Percentiles rank a stretch among this genome's conserved stretches.
Evolutionary conservation across 2,113 vertebrate species (phyloP).

Genomic region (Gobiocypris rarus): DNA sequence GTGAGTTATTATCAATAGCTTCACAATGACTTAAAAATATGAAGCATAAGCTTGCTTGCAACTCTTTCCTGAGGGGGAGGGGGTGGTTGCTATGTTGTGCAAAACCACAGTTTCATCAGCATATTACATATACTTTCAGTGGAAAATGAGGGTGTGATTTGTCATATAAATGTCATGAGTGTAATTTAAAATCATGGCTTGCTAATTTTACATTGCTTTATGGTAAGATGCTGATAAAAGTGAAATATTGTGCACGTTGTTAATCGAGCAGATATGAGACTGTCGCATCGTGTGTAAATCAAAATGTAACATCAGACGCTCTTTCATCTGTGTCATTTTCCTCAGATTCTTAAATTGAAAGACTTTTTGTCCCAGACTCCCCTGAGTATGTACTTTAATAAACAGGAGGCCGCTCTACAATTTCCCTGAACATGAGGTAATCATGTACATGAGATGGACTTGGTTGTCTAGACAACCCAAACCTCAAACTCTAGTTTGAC

Average conservation of each 20-base stretch:
- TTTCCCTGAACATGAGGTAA: conserved; percentile 2
- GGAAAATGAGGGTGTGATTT: background rate
- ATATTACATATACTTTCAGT: background rate
- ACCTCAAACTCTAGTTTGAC: conserved; percentile 73
- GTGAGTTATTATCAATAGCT: background rate
- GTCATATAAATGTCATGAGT: background rate
- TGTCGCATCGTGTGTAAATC: background rate
- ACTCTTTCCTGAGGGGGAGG: conserved; percentile 30
- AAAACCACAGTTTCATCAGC: conserved; percentile 36
- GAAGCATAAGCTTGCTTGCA: background rate
- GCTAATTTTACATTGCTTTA: background rate
- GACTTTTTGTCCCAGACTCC: background rate
- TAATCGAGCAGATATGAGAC: background rate
- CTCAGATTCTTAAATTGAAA: background rate
- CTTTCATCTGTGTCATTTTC: background rate
- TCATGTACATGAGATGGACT: conserved; percentile 56
- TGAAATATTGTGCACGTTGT: background rate
- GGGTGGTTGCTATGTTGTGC: background rate
- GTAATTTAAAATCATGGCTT: background rate
- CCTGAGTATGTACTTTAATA: background rate
- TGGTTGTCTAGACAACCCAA: conserved; percentile 74
- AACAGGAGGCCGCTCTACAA: background rate
- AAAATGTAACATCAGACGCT: background rate
- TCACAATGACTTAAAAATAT: background rate
- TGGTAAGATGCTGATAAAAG: background rate